Evolutionary conservation across 1,140 invertebrate species (phyloP).

Genomic region (Agrypnia vestita): DNA sequence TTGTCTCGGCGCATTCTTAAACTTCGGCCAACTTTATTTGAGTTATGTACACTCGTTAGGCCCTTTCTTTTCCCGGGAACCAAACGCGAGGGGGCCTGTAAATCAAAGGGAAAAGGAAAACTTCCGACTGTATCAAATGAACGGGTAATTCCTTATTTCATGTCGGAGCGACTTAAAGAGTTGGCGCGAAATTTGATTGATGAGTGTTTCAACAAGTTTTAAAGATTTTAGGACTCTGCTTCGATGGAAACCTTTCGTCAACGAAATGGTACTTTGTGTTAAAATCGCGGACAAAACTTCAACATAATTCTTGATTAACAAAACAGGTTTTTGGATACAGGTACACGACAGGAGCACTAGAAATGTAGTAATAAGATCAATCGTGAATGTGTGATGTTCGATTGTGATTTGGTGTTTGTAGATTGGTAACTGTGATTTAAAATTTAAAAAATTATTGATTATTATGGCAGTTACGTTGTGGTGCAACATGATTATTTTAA

Average conservation of each 20-base stretch:
- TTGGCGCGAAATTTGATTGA: conserved; percentile 18
- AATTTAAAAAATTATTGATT: no score
- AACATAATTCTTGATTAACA: background rate
- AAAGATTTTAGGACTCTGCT: conserved; percentile 20
- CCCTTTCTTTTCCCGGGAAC: conserved; percentile 39
- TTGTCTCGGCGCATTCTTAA: conserved; percentile 29
- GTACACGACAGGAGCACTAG: no score
- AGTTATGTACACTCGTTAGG: conserved; percentile 56
- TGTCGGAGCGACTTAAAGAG: background rate
- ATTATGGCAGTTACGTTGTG: no score
- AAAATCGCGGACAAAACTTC: background rate
- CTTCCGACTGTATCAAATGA: conserved; percentile 15
- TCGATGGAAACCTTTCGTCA: background rate
- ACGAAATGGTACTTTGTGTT: background rate
- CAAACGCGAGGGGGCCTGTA: conserved; percentile 29
- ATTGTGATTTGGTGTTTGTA: no score
- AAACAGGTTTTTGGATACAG: conserved; percentile 3
- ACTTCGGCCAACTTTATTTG: conserved; percentile 51
- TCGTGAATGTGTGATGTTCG: no score
- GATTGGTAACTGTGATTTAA: no score
- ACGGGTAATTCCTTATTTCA: conserved; percentile 24
- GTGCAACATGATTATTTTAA: no score
- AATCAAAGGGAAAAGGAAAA: conserved; percentile 13
- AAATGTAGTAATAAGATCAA: no score
- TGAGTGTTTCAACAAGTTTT: conserved; percentile 21